Conservation (phyloP, 1,140 invertebrate genomes). For the Atta texana region DNA sequence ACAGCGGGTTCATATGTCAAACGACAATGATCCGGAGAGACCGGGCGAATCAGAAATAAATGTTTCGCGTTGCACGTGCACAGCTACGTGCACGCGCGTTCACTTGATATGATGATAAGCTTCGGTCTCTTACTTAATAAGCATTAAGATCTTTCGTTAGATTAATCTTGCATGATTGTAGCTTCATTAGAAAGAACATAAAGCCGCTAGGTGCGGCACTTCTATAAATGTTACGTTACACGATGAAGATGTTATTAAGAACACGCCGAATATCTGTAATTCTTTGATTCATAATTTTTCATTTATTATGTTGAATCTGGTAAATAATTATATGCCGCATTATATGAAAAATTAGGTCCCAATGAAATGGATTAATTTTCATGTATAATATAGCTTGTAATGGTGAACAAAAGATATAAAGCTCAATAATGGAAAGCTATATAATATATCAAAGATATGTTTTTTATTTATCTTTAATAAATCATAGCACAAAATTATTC, state of each 20-base stretch:
- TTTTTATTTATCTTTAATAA: too few relatives aligned
- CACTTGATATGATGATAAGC: conserved; percentile 28
- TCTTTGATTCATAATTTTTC: background rate
- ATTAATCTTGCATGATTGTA: conserved; percentile 19
- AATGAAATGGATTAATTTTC: too few relatives aligned
- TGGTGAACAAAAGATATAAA: too few relatives aligned
- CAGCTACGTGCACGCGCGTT: conserved; percentile 13
- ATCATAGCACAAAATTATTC: too few relatives aligned
- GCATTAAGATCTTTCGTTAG: conserved; percentile 35
- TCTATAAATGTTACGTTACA: conserved; percentile 6
- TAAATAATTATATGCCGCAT: too few relatives aligned
- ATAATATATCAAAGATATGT: too few relatives aligned
- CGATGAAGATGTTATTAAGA: background rate
- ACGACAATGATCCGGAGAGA: conserved; percentile 1
- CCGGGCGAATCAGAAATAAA: conserved; percentile 15
- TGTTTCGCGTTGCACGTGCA: conserved; percentile 21
- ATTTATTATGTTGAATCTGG: background rate
- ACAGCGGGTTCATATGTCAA: conserved; percentile 4
- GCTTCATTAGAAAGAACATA: conserved; percentile 17
- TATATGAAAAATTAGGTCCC: too few relatives aligned
- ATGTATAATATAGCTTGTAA: too few relatives aligned
- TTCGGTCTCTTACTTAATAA: conserved; percentile 15
- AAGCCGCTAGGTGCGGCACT: background rate
- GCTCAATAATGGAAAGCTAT: too few relatives aligned
- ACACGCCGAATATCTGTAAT: background rate